Conservation (phyloP, 2,797 vertebrate species). For the Graptemys geographica region DNA sequence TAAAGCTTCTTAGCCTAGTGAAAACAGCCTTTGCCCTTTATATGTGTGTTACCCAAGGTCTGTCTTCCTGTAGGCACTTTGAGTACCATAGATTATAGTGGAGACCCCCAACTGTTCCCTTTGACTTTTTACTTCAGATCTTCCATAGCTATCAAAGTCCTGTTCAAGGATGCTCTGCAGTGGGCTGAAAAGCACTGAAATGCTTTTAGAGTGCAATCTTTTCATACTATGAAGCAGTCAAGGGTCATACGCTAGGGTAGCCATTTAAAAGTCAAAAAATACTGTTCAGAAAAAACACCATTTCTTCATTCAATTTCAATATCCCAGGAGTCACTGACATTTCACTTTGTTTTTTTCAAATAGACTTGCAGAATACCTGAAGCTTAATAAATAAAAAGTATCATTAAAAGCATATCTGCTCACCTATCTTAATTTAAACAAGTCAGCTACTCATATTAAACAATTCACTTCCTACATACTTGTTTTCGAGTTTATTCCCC, state of each 20-base stretch:
- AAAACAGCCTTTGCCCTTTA: conserved; percentile 20
- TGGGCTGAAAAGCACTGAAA: conserved; percentile 7
- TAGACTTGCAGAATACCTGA: conserved; percentile 27
- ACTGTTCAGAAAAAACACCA: conserved; percentile 25
- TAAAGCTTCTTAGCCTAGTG: neutral
- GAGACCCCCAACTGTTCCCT: neutral
- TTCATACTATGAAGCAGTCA: neutral
- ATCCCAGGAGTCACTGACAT: conserved; percentile 23
- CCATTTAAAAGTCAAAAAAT: conserved; percentile 27
- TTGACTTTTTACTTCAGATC: conserved; percentile 15
- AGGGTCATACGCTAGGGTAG: neutral
- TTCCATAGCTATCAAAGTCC: neutral
- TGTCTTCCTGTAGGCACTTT: neutral
- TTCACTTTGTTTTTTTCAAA: conserved; percentile 55
- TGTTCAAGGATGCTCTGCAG: neutral
- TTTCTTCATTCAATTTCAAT: neutral
- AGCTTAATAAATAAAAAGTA: conserved; percentile 11
- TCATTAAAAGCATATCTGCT: conserved; percentile 11
- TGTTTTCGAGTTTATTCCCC: conserved; percentile 9
- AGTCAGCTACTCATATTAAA: conserved; percentile 33
- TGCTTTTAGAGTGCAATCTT: neutral
- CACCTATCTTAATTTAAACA: conserved; percentile 42
- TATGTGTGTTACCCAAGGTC: neutral
- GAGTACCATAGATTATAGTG: neutral
- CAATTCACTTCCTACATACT: neutral